Percentiles rank a stretch among this genome's conserved stretches.
These are phyloP conservation scores for Orussus abietinus DNA, from an alignment of 1,140 invertebrate species.

Conservation along the genomic window DNA sequence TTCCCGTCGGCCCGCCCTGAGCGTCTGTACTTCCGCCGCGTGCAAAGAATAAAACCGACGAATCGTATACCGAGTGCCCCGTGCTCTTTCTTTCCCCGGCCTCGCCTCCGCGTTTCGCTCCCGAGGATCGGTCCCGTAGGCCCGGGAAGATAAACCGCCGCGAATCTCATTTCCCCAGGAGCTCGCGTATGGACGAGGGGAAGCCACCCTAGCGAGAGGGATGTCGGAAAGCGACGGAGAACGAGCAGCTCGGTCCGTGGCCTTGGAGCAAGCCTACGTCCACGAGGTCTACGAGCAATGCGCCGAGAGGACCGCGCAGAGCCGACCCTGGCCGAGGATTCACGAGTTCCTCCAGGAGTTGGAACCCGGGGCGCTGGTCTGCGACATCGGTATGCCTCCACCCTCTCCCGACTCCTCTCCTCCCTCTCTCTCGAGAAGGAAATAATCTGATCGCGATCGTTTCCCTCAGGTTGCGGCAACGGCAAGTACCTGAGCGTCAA, in stretches of 20 bases:
- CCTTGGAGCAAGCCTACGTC: constrained; percentile 89
- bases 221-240: constrained; percentile 57
- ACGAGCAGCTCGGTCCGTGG: constrained; percentile 69
- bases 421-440: too few species aligned
- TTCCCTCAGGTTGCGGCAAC: constrained; percentile 88
- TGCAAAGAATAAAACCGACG: too few species aligned
- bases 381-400: constrained; percentile 86
- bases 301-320: constrained; percentile 62
- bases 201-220: constrained; percentile 35
- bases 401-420: neutral
- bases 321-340: constrained; percentile 78
- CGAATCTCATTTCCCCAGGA: too few species aligned
- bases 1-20: constrained; percentile 23
- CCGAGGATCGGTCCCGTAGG: too few species aligned
- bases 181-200: constrained; percentile 40
- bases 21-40: too few species aligned
- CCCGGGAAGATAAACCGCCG: too few species aligned
- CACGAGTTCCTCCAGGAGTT: constrained; percentile 81
- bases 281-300: constrained; percentile 92
- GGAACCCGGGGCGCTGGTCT: constrained; percentile 86
- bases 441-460: too few species aligned
- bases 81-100: too few species aligned
- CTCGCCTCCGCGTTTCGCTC: too few species aligned
- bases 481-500: constrained; percentile 90
- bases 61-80: constrained; percentile 1